A percentile compares a stretch with the other conserved stretches of the same genome.
Evolutionary conservation across 1,140 invertebrate species (phyloP).

Genomic region (Littorina saxatilis): DNA sequence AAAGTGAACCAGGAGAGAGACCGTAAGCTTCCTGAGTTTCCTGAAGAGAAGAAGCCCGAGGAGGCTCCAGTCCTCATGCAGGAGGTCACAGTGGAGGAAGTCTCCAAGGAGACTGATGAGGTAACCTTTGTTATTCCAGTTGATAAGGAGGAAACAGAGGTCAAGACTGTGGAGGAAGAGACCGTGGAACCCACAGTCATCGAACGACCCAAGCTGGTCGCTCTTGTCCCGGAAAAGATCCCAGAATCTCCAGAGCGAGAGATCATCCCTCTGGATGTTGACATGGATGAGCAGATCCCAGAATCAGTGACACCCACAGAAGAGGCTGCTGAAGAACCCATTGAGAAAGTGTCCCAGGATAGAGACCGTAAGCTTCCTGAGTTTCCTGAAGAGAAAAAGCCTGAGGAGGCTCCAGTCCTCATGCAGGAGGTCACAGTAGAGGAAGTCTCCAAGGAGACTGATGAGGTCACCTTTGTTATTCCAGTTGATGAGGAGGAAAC

Average conservation of each 20-base stretch:
- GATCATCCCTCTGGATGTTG: constrained; percentile 37
- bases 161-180: constrained; percentile 30
- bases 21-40: constrained; percentile 24
- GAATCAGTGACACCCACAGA: constrained; percentile 46
- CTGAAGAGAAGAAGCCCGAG: constrained; percentile 45
- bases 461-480: constrained; percentile 49
- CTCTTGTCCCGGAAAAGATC: constrained; percentile 54
- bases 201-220: constrained; percentile 55
- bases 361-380: constrained; percentile 37
- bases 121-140: constrained; percentile 44
- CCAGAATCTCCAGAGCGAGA: constrained; percentile 57
- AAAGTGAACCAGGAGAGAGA: constrained; percentile 36
- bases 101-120: constrained; percentile 40
- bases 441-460: constrained; percentile 32
- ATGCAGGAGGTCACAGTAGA: constrained; percentile 29
- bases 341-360: constrained; percentile 40
- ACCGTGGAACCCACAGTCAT: constrained; percentile 53
- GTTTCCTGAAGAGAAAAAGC: constrained; percentile 36
- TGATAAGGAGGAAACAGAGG: constrained; percentile 32
- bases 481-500: constrained; percentile 29
- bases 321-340: constrained; percentile 50
- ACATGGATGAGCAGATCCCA: constrained; percentile 47
- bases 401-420: constrained; percentile 43
- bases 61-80: constrained; percentile 37
- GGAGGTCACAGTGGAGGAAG: constrained; percentile 30